These are phyloP conservation scores for Proisotoma minuta DNA, from an alignment of 2,888 invertebrate species.

Conservation along the genomic window DNA sequence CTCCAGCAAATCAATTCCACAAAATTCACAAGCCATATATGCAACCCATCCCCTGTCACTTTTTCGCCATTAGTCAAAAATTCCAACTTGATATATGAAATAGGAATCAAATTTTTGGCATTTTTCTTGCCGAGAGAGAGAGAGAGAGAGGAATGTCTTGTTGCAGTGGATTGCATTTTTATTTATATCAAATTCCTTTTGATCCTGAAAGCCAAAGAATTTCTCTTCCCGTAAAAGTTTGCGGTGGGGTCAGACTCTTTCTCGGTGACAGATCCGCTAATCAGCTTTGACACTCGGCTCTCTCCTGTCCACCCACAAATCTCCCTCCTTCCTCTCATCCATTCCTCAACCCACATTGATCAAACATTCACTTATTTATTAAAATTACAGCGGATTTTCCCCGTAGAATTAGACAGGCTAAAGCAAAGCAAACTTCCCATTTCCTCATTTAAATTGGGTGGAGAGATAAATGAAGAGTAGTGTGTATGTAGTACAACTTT, in stretches of 20 bases:
- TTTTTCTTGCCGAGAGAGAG: too few relatives aligned
- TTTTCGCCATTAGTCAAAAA: too few relatives aligned
- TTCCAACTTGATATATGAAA: too few relatives aligned
- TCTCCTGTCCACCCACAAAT: neutral
- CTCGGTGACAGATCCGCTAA: constrained; percentile 5
- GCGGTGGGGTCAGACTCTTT: neutral
- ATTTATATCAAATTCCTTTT: too few relatives aligned
- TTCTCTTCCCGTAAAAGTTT: too few relatives aligned
- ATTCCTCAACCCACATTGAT: neutral
- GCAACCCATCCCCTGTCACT: too few relatives aligned
- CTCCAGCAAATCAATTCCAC: too few relatives aligned
- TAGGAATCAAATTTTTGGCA: too few relatives aligned
- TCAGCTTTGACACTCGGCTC: constrained; percentile 12
- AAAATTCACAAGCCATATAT: too few relatives aligned
- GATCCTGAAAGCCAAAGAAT: too few relatives aligned
- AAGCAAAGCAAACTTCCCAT: neutral
- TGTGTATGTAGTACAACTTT: neutral
- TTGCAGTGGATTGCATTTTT: too few relatives aligned
- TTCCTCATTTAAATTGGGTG: neutral
- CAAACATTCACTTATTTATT: neutral
- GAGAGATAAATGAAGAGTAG: neutral
- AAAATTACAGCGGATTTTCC: neutral
- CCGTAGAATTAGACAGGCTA: neutral
- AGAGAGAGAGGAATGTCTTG: too few relatives aligned
- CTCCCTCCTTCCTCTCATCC: neutral